Evolutionary conservation across 2,888 invertebrate species (phyloP).

Genomic region (Mycalesis mineus): DNA sequence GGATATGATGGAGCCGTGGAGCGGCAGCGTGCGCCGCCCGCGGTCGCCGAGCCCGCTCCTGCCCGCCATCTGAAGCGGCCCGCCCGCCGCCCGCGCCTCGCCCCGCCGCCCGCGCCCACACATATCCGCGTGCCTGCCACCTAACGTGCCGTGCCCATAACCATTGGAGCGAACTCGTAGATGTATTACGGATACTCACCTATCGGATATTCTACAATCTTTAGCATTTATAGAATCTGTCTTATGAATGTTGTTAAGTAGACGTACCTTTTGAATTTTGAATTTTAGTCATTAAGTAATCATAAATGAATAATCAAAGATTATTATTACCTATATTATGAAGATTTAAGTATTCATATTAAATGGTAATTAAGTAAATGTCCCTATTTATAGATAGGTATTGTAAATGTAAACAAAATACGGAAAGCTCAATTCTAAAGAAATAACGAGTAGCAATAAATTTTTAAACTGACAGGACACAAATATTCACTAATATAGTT

Average conservation of each 20-base stretch:
- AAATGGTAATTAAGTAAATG: constrained; percentile 12
- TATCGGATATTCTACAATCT: background rate
- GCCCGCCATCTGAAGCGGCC: constrained; percentile 55
- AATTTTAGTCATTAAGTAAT: background rate
- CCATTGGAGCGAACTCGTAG: constrained; percentile 13
- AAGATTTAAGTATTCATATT: background rate
- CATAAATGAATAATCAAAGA: constrained; percentile 4
- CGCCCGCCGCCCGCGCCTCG: constrained; percentile 18
- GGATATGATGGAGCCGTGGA: constrained; percentile 79
- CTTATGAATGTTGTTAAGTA: constrained; percentile 22
- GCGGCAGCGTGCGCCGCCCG: constrained; percentile 69
- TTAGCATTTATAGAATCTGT: constrained; percentile 14
- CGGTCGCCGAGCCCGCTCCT: constrained; percentile 67
- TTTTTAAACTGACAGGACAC: constrained; percentile 17
- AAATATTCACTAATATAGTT: constrained; percentile 19
- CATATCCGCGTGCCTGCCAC: constrained; percentile 19
- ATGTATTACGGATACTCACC: constrained; percentile 6
- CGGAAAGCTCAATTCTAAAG: constrained; percentile 62
- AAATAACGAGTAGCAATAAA: constrained; percentile 30
- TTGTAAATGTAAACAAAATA: constrained; percentile 16
- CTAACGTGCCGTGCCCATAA: constrained; percentile 17
- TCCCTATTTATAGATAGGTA: constrained; percentile 20
- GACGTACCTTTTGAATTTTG: constrained; percentile 3
- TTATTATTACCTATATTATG: background rate
- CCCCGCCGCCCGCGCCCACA: background rate